These are phyloP conservation scores for Crax fasciolata DNA, from an alignment of 2,797 vertebrate species.

Conservation along the genomic window DNA sequence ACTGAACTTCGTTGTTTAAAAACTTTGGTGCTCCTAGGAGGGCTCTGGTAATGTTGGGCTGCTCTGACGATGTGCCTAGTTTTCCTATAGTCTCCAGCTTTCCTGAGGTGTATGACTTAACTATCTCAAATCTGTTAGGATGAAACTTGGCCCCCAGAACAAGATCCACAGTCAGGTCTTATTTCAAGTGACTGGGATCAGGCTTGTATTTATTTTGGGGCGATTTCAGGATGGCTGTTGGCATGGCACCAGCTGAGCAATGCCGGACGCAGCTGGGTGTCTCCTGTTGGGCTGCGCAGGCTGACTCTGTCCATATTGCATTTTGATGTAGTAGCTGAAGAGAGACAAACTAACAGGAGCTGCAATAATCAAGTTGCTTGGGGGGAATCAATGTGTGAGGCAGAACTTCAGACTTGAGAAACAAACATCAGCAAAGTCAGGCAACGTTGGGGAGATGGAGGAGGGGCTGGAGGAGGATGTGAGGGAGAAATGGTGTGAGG, in stretches of 20 bases:
- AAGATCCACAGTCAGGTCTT: background rate
- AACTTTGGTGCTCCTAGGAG: background rate
- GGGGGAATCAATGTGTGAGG: conserved; percentile 47
- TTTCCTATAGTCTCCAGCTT: background rate
- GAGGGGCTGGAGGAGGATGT: background rate
- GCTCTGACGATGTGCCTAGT: background rate
- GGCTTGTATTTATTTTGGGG: background rate
- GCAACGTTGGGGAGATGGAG: background rate
- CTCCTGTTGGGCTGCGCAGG: background rate
- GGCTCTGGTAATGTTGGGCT: background rate
- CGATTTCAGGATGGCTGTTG: background rate
- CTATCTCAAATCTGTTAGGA: background rate
- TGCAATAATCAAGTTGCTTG: conserved; percentile 45
- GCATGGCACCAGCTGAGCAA: background rate
- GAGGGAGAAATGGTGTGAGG: rapidly evolving
- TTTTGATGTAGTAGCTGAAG: conserved; percentile 52
- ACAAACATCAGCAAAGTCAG: conserved; percentile 32
- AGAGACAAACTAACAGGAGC: conserved; percentile 38
- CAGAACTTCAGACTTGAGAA: conserved; percentile 64
- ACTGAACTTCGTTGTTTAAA: background rate
- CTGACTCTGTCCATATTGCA: background rate
- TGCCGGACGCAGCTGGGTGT: background rate
- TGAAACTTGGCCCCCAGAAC: background rate
- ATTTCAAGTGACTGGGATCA: background rate
- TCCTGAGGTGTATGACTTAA: background rate